Percentiles rank a stretch among this genome's conserved stretches.
Evolutionary conservation across 2,888 invertebrate species (phyloP).

Genomic region (Macrophya alboannulata): DNA sequence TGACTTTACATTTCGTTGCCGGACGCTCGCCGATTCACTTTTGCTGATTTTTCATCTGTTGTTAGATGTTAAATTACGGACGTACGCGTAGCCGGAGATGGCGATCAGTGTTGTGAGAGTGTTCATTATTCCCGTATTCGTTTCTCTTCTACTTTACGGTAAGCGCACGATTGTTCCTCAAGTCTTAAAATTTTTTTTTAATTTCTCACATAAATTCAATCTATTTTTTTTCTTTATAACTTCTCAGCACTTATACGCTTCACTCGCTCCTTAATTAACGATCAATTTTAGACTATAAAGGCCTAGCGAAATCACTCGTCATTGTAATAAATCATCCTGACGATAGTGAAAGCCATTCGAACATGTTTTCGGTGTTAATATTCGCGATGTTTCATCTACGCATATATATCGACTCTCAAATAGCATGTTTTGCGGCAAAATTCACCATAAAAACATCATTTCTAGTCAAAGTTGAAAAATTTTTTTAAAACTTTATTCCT

Average conservation of each 20-base stretch:
- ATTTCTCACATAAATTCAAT: neutral
- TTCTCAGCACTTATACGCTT: neutral
- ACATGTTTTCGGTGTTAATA: neutral
- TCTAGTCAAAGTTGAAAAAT: neutral
- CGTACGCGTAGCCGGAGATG: slow-evolving; percentile 76
- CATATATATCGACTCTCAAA: neutral
- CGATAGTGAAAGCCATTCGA: neutral
- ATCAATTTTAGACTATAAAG: neutral
- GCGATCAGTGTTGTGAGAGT: slow-evolving; percentile 75
- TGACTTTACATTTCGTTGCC: slow-evolving; percentile 74
- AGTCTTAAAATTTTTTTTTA: neutral
- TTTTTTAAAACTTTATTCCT: neutral
- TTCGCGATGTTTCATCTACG: neutral
- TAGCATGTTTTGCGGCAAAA: neutral
- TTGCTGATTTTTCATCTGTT: slow-evolving; percentile 72
- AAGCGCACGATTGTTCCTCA: slow-evolving; percentile 13
- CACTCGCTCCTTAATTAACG: neutral
- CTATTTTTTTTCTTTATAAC: neutral
- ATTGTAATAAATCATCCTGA: neutral
- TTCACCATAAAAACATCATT: neutral
- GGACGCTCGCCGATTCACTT: slow-evolving; percentile 72
- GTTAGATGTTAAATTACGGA: slow-evolving; percentile 77
- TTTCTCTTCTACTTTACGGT: slow-evolving; percentile 26
- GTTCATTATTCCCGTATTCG: slow-evolving; percentile 62
- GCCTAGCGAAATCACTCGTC: neutral